These are phyloP conservation scores for Phacellophora camtschatica DNA, from an alignment of 30 jellyfish, hydroid and myxozoan species.

Conservation along the genomic window DNA sequence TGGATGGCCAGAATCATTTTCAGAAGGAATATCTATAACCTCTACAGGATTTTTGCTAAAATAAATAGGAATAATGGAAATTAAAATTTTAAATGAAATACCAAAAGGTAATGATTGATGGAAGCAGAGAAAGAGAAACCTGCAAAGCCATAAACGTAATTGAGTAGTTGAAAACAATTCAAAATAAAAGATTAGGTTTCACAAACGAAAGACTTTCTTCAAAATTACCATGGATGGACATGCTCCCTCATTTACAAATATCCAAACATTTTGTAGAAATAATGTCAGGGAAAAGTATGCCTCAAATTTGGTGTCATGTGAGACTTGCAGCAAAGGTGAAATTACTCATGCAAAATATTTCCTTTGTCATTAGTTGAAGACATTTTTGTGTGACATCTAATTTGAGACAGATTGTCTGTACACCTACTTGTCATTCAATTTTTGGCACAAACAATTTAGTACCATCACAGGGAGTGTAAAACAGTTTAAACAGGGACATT, in stretches of 20 bases:
- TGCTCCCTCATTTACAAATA: not conserved
- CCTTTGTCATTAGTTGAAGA: too few species aligned
- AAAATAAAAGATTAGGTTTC: not conserved
- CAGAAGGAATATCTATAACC: slow-evolving; percentile 14
- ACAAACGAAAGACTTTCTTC: not conserved
- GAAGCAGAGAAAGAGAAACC: slow-evolving; percentile 8
- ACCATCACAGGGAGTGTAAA: not conserved
- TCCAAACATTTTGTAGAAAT: not conserved
- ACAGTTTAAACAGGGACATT: not conserved
- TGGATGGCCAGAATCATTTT: slow-evolving; percentile 11
- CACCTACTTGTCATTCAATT: too few species aligned
- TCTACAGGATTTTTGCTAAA: slow-evolving; percentile 10
- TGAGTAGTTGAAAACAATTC: not conserved
- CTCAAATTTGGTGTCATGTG: slow-evolving; percentile 5
- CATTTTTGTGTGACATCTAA: too few species aligned
- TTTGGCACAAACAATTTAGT: too few species aligned
- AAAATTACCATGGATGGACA: slow-evolving; percentile 10
- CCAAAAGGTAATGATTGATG: slow-evolving; percentile 2
- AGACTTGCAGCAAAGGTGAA: slow-evolving; percentile 15
- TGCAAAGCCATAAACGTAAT: not conserved
- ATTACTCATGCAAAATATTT: not conserved
- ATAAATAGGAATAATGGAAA: not conserved
- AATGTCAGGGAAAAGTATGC: slow-evolving; percentile 4
- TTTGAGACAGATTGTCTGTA: too few species aligned
- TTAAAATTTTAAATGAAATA: not conserved